Base-by-base conservation (phyloP, 2,888 invertebrate genomes). In the Meteorus cinctellus region DNA sequence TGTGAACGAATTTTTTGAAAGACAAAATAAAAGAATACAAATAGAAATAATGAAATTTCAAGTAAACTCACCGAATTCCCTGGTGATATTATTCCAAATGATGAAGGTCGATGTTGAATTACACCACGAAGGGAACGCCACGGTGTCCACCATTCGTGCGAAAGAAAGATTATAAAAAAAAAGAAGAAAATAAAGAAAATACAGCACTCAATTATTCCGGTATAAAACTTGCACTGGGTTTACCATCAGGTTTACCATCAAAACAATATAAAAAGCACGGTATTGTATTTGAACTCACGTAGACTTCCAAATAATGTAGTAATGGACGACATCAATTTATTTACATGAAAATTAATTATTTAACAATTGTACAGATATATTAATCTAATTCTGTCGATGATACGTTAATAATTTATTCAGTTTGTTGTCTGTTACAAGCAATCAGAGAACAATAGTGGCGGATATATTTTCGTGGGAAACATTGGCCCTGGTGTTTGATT, bases 401-500 rank as follows among this genome's bases (percentile, higher is more conserved):
- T 48, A 14, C 1, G 3, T 48, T n/a, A n/a, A 14, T 48, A 14
- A 48, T 48, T 48, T 48, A n/a, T 48, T 48, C 4, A 48, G n/a
- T 16, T 4, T n/a, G 4, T 48, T 16, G n/a, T n/a, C 1, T 48
- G 48, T 6, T 16, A n/a, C 10, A 48, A 16, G 48, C 1, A 16
- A 14, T n/a, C 4, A 14, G 48, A 55, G 45, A 12, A 36, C 36
- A 41, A n/a, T 36, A 48, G 48, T n/a, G 16, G 41, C 8, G 8
- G 41, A 12, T 41, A 41, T 2, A 41, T 24, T 24, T 24, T 24
- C 24, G 24, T 24, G 14, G 51, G 67, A 66, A 65, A 63, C 77
- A 80, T 79, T 82, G 83, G 85, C 78, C 84, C 86, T 84, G 85
- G 79, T 86, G 85, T 82, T 81, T 81, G 83, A 8, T 55, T 19